These are phyloP conservation scores for Parazoanthus darwini DNA, from an alignment of 92 coral and sea anemone genomes.

Conservation along the genomic window DNA sequence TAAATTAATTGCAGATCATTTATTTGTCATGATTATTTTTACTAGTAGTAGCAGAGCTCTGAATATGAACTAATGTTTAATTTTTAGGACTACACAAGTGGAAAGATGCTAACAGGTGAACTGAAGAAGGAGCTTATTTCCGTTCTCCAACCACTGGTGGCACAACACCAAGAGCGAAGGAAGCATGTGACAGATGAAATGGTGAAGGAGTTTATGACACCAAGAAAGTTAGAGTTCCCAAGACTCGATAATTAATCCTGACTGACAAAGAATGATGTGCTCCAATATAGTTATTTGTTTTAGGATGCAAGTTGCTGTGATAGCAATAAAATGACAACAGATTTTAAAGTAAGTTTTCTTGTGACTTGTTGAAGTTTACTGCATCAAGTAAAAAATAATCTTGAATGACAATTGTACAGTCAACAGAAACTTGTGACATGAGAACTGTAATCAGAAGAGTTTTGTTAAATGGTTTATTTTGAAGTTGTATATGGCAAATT, in stretches of 20 bases:
- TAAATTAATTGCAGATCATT: too few relatives aligned
- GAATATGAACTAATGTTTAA: not conserved
- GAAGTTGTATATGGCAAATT: too few relatives aligned
- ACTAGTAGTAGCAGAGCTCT: too few relatives aligned
- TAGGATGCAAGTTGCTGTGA: not conserved
- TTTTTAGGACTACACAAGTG: conserved; percentile 88
- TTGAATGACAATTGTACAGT: too few relatives aligned
- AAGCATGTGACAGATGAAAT: conserved; percentile 82
- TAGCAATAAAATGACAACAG: not conserved
- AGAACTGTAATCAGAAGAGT: too few relatives aligned
- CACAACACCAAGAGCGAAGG: conserved; percentile 91
- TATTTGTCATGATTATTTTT: too few relatives aligned
- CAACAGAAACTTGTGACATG: too few relatives aligned
- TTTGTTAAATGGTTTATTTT: too few relatives aligned
- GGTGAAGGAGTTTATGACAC: conserved; percentile 88
- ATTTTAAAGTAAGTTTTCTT: not conserved
- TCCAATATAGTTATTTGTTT: not conserved
- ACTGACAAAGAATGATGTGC: not conserved
- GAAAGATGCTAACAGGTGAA: conserved; percentile 97
- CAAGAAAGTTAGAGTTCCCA: conserved; percentile 90
- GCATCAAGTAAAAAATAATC: too few relatives aligned
- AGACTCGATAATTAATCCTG: conserved; percentile 54
- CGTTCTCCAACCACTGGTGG: conserved; percentile 87
- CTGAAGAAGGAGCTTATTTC: conserved; percentile 94
- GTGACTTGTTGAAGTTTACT: too few relatives aligned